Conservation (phyloP, 2,797 vertebrate species). For the Microctenopoma lineatum region DNA sequence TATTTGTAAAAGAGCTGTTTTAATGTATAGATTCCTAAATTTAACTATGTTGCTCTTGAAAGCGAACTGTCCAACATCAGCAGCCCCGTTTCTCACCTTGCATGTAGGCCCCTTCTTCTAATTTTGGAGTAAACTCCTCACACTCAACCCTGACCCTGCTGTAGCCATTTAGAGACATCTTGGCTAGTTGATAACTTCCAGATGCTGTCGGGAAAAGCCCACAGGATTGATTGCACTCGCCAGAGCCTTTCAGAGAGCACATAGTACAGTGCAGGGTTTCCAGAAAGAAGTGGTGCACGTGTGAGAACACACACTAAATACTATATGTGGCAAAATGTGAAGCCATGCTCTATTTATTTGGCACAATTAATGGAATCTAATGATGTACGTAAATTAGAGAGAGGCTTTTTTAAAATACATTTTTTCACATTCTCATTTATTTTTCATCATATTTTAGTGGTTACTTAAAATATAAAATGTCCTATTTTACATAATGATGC, state of each 20-base stretch:
- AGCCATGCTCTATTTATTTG: constrained; percentile 11
- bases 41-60: constrained; percentile 8
- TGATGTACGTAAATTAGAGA: constrained; percentile 5
- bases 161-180: constrained; percentile 40
- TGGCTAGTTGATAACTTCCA: constrained; percentile 67
- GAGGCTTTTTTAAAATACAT: neutral
- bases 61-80: constrained; percentile 15
- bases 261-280: constrained; percentile 23
- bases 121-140: constrained; percentile 25
- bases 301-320: neutral
- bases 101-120: constrained; percentile 19
- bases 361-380: constrained; percentile 25
- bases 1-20: constrained; percentile 8
- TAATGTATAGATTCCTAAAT: constrained; percentile 27
- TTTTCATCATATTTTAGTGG: neutral
- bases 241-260: constrained; percentile 36
- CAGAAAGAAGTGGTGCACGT: constrained; percentile 8
- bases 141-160: constrained; percentile 41
- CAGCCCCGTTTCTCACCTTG: constrained; percentile 22
- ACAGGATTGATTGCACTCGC: constrained; percentile 46
- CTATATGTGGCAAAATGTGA: constrained; percentile 19
- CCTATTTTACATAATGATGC: neutral
- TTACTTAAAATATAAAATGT: neutral
- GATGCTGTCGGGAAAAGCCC: constrained; percentile 57
- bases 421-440: too few species aligned